Evolutionary conservation across 2,797 vertebrate genomes (phyloP), one percentile per base, ranked within the genome.

Genomic region (Cirrhinus mrigala): DNA sequence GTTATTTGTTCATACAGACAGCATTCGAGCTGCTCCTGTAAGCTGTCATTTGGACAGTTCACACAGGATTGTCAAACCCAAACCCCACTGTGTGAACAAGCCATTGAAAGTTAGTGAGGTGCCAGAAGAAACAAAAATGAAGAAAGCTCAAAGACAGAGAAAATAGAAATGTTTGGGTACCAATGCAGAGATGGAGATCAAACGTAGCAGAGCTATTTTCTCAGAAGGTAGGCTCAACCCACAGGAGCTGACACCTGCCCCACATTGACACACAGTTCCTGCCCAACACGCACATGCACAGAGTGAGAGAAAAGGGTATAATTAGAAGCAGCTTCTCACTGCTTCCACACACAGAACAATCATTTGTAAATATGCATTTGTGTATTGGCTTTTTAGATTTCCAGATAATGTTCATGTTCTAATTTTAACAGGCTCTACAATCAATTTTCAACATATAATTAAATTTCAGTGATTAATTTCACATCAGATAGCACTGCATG

Each of bases 111-210:
- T 50, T 62, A 18, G 8, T 69, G 48, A 46, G 4, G 12, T 52
- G 56, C 14, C 22, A 69, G 37, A 69, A 14, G 20, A 58, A 89
- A 87, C 40, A 18, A 46, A 71, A 75, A 83, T 58, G 22, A 69
- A 37, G 15, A 3, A 52, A 75, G 60, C 37, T 37, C 68, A 89
- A 82, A 82, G 56, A 77, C 62, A 0, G 37, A 58, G 64, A 77
- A 4, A 33, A 40, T 79, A 60, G 37, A 77, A 73, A 89, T 66
- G 29, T 83, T 54, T 64, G 66, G 50, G 27, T 18, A 24, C 46
- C 12, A 50, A 5, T 69, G 64, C 64, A 79, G 46, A 79, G 75
- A 73, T 60, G 48, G 48, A 44, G 77, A 81, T 84, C 82, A 84
- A 81, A 70, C 58, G 40, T 37, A 40, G 33, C 60, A 85, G 75